Base-by-base conservation (phyloP, 2,113 vertebrate species). In the Saiga tatarica region DNA sequence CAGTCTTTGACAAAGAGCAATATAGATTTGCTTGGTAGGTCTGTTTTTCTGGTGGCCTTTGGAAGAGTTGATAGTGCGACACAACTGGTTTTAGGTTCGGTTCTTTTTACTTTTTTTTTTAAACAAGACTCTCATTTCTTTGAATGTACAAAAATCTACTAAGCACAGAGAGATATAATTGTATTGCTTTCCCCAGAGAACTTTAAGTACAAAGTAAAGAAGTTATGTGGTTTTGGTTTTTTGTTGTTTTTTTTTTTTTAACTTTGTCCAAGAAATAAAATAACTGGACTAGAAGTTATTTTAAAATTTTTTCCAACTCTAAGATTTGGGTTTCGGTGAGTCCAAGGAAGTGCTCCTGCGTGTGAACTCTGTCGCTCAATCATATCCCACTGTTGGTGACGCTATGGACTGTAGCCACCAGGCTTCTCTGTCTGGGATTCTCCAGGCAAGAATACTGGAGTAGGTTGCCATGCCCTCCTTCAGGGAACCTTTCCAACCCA, bases 221-320 rank as follows among this genome's bases (percentile, higher is more conserved):
- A 42, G 26, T 4, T 6, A 14, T 42, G 2, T 52, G 42, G 6
- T 28, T 26, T 59, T 13, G 9, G 26, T 60, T 62, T 7, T 15
- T n/a, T n/a, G n/a, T n/a, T n/a, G n/a, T n/a, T n/a, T 6, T 60
- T 30, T 6, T 2, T 60, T 30, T 62, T 62, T 26, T 21, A 83
- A 64, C 11, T 94, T 53, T 53, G 33, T 59, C 79, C 88, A 85
- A 89, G 45, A 26, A 79, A 91, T 71, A 81, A 87, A 83, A 84
- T 74, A 47, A 85, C 14, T 23, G 5, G 74, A 39, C 25, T 47
- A 42, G 19, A 60, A 81, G 9, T 86, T 78, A 62, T 85, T 97
- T 96, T 13, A 28, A 42, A 92, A 91, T 26, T 50, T 7, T 52
- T 96, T 50, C 45, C 17, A 71, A 12, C 55, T 62, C 15, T 71